Conservation (phyloP, 2,888 invertebrate genomes). For the Cremastobaeus sp. region DNA sequence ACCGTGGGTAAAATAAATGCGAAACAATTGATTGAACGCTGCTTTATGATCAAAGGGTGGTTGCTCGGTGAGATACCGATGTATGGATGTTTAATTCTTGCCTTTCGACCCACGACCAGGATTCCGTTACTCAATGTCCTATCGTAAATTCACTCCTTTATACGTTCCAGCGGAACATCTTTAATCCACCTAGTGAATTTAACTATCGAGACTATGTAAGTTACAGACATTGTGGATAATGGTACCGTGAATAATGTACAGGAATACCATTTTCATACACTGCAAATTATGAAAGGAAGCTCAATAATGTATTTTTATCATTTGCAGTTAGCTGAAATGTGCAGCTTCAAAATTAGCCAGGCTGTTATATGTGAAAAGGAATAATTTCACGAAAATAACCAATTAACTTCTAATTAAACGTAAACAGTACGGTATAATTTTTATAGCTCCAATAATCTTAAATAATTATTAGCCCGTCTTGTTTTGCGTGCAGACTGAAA, state of each 20-base stretch:
- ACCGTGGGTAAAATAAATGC: too few species aligned
- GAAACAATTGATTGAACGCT: too few species aligned
- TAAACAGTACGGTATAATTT: too few species aligned
- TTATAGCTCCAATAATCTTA: too few species aligned
- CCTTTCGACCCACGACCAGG: slow-evolving; percentile 62
- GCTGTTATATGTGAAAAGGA: too few species aligned
- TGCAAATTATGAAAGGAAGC: slow-evolving; percentile 15
- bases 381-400: too few species aligned
- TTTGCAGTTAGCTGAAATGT: too few species aligned
- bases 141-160: slow-evolving; percentile 44
- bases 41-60: too few species aligned
- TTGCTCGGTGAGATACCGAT: neutral
- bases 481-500: too few species aligned
- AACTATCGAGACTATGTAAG: slow-evolving; percentile 33
- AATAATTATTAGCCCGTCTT: too few species aligned
- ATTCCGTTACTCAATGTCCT: slow-evolving; percentile 66
- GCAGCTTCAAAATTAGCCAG: too few species aligned
- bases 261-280: slow-evolving; percentile 26
- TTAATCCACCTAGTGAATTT: slow-evolving; percentile 57
- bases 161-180: slow-evolving; percentile 55
- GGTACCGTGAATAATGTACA: slow-evolving; percentile 39
- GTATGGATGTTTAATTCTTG: slow-evolving; percentile 65
- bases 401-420: too few species aligned
- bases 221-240: slow-evolving; percentile 46
- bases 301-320: neutral